Conservation (phyloP, 2,888 invertebrate genomes). For the Timema podura region DNA sequence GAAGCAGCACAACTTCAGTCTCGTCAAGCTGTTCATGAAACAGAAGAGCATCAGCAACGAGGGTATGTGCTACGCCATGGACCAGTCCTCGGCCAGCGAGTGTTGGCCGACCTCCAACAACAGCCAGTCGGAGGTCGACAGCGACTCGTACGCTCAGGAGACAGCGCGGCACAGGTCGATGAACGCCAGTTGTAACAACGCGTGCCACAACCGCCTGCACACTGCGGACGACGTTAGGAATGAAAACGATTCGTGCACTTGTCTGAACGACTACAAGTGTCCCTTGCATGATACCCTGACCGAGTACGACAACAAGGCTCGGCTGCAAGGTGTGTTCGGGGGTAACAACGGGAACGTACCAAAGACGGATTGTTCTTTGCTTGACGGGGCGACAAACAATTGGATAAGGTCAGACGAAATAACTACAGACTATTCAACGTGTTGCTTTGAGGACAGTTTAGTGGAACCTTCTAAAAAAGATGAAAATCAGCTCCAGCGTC, state of each 20-base stretch:
- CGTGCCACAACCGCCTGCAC: constrained; percentile 11
- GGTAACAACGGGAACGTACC: constrained; percentile 47
- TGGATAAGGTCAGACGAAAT: constrained; percentile 26
- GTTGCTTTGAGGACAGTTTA: constrained; percentile 46
- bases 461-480: constrained; percentile 39
- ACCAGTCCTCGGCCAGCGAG: constrained; percentile 68
- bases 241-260: constrained; percentile 41
- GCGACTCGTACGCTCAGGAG: constrained; percentile 34
- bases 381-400: constrained; percentile 40
- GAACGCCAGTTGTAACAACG: constrained; percentile 13
- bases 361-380: constrained; percentile 40
- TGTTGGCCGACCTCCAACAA: constrained; percentile 60
- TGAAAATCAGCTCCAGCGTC: constrained; percentile 33
- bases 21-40: constrained; percentile 85
- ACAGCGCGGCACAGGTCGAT: neutral
- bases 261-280: constrained; percentile 19
- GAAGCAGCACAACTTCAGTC: constrained; percentile 38
- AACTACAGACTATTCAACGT: constrained; percentile 32
- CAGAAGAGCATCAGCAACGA: constrained; percentile 81
- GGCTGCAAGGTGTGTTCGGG: neutral
- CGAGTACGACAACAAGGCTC: neutral
- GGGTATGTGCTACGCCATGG: constrained; percentile 65
- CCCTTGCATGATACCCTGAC: constrained; percentile 39
- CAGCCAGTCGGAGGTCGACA: constrained; percentile 35
- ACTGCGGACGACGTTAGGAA: neutral